Evolutionary conservation across 2,113 vertebrate species (phyloP).

Genomic region (Archilochus colubris): DNA sequence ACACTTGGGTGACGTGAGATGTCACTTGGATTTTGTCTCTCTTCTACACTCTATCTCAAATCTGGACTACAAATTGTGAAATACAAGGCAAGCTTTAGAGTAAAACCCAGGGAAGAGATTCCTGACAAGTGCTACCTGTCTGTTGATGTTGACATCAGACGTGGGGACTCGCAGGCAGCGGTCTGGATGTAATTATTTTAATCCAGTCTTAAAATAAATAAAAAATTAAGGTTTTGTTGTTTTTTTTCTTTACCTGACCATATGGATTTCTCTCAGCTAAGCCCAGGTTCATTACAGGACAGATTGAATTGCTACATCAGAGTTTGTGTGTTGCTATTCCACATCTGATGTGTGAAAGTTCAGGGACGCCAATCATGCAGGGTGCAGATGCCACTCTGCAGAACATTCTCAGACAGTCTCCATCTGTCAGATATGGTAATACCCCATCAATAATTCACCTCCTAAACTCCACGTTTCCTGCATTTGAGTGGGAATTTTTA

Average conservation of each 20-base stretch:
- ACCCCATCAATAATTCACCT: constrained; percentile 11
- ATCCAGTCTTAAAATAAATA: background rate
- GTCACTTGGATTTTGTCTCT: background rate
- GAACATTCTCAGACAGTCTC: constrained; percentile 54
- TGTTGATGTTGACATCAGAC: fast-evolving
- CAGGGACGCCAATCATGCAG: background rate
- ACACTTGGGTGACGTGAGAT: background rate
- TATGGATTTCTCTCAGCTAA: background rate
- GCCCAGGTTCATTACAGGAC: background rate
- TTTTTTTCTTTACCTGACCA: background rate
- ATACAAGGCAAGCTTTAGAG: background rate
- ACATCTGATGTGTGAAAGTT: constrained; percentile 54
- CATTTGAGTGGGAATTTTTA: background rate
- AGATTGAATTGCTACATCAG: constrained; percentile 28
- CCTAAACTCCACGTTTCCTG: background rate
- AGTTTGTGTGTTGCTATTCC: constrained; percentile 21
- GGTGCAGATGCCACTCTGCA: constrained; percentile 28
- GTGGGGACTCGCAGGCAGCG: background rate
- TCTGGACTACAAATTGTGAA: background rate
- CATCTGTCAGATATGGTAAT: constrained; percentile 65
- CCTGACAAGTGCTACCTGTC: background rate
- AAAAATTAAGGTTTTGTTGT: background rate
- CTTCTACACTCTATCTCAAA: background rate
- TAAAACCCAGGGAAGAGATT: background rate
- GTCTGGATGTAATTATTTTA: background rate